Conservation (phyloP, 2,797 vertebrate genomes). For the Gambusia yucatana region DNA sequence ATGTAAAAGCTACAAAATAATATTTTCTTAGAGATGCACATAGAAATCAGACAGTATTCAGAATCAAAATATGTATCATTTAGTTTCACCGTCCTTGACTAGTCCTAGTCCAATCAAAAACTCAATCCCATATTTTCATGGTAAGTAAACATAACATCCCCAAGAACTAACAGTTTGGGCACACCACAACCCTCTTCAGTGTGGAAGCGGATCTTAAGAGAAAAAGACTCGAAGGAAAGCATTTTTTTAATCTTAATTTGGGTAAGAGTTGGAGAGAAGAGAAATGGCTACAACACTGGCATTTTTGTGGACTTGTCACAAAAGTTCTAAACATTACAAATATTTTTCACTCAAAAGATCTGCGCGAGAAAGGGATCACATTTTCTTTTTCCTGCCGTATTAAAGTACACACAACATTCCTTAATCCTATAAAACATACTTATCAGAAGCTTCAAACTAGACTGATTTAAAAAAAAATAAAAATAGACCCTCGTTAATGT, state of each 20-base stretch:
- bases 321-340: not conserved
- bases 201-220: not conserved
- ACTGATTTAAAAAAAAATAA: conserved; percentile 15
- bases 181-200: not conserved
- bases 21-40: not conserved
- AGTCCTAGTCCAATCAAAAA: not conserved
- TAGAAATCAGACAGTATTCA: not conserved
- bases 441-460: not conserved
- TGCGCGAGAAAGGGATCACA: not conserved
- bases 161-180: not conserved
- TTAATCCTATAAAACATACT: conserved; percentile 11
- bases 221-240: not conserved
- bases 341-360: not conserved
- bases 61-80: not conserved
- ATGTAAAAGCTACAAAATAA: conserved; percentile 9
- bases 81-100: not conserved
- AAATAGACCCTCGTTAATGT: not conserved
- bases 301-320: not conserved
- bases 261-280: not conserved
- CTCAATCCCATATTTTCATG: not conserved
- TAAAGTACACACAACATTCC: conserved; percentile 49
- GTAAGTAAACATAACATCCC: not conserved
- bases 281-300: too few species aligned
- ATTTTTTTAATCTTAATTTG: not conserved
- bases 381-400: conserved; percentile 5